Percentiles rank a stretch among this genome's conserved stretches.
phyloP scores from a whole-genome alignment of 2,113 vertebrate species.

The Monarcha castaneiventris region DNA sequence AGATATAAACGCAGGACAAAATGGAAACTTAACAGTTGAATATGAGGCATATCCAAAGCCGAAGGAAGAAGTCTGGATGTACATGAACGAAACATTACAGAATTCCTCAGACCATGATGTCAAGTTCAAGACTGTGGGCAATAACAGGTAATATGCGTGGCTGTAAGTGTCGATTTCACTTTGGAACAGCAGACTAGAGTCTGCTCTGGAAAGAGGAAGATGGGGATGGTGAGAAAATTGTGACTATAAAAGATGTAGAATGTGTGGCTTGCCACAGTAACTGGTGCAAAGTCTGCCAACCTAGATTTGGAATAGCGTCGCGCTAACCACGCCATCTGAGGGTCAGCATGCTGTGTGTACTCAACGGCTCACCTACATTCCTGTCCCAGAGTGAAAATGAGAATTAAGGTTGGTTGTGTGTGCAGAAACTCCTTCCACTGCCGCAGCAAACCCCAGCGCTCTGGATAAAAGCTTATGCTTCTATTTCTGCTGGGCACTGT shows the following conservation, averaged over 20 bases:
- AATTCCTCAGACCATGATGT: slow-evolving; percentile 90
- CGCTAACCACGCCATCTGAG: neutral
- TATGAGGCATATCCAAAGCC: slow-evolving; percentile 90
- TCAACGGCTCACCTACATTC: neutral
- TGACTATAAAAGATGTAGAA: neutral
- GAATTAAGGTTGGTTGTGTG: neutral
- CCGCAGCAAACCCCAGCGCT: neutral
- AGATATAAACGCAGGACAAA: slow-evolving; percentile 88
- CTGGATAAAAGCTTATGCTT: neutral
- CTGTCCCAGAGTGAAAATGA: neutral
- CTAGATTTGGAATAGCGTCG: neutral
- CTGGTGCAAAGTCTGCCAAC: neutral
- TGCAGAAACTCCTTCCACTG: neutral
- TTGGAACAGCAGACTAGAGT: neutral
- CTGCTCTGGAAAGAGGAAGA: neutral
- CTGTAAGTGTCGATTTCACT: neutral
- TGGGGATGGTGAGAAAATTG: neutral
- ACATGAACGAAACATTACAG: slow-evolving; percentile 78
- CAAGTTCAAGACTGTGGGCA: slow-evolving; percentile 74
- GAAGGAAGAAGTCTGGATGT: slow-evolving; percentile 80
- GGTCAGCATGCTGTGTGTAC: neutral
- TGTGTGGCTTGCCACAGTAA: neutral
- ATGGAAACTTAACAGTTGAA: slow-evolving; percentile 80
- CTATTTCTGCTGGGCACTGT: neutral
- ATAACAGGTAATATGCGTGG: slow-evolving; percentile 80